A percentile compares a stretch with the other conserved stretches of the same genome.
Conservation (phyloP, 2,888 invertebrate genomes). For the Rhopalosiphum nymphaeae region DNA sequence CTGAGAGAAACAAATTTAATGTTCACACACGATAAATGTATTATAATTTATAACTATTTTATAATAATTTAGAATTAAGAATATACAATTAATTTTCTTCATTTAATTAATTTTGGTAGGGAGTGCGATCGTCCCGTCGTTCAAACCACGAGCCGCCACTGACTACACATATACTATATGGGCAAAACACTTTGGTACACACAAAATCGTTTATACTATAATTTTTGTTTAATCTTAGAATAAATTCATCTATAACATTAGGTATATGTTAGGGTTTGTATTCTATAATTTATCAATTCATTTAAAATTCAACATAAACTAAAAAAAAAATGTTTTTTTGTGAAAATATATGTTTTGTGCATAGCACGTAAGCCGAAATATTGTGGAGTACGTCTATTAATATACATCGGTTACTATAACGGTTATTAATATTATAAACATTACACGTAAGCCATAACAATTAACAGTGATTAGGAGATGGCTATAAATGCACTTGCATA, state of each 20-base stretch:
- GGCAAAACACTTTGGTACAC: neutral
- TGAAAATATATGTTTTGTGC: neutral
- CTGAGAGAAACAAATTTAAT: too few relatives aligned
- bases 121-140: too few relatives aligned
- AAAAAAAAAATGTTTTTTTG: neutral
- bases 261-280: neutral
- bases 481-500: neutral
- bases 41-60: too few relatives aligned
- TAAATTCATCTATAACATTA: neutral
- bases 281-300: neutral
- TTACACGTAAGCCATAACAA: neutral
- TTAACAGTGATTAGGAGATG: neutral
- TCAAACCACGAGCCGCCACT: too few relatives aligned
- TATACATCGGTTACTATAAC: neutral
- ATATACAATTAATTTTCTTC: too few relatives aligned
- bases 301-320: neutral
- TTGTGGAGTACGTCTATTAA: neutral
- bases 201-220: neutral
- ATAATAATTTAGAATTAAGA: too few relatives aligned
- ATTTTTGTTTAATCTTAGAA: neutral
- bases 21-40: too few relatives aligned
- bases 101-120: too few relatives aligned
- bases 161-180: too few relatives aligned
- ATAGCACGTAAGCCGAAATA: neutral
- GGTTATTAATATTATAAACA: neutral